Evolutionary conservation across 2,888 invertebrate genomes (phyloP).

Genomic region (Phorcus lineatus): DNA sequence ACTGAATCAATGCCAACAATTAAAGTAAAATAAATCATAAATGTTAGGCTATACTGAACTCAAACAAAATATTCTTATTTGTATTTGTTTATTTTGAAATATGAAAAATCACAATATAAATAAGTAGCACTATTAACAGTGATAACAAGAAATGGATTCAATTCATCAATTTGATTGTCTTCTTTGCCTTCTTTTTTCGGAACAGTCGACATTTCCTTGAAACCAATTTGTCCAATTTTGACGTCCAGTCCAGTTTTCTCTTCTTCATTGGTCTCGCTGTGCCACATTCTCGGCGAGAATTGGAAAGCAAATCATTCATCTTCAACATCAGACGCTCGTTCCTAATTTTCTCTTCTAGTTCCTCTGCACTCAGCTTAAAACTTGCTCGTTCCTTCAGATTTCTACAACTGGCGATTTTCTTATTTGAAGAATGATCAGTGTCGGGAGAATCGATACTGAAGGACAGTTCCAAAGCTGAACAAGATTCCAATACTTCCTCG

Average conservation of each 20-base stretch:
- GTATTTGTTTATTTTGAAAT: no score
- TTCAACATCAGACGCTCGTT: not conserved
- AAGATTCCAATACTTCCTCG: not conserved
- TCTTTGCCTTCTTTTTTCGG: not conserved
- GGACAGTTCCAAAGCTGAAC: no score
- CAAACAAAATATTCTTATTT: no score
- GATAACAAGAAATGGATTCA: no score
- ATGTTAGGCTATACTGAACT: no score
- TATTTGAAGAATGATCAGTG: no score
- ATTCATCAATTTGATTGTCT: not conserved
- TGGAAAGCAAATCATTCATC: not conserved
- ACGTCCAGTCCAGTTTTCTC: not conserved
- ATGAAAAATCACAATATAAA: no score
- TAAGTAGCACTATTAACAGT: no score
- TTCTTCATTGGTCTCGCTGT: not conserved
- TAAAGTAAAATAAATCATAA: no score
- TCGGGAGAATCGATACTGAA: no score
- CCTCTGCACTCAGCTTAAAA: not conserved
- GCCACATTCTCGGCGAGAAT: not conserved
- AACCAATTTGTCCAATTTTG: not conserved
- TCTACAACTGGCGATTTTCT: not conserved
- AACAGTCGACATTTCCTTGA: not conserved
- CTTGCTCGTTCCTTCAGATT: not conserved
- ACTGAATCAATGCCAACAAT: no score
- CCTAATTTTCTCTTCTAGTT: not conserved